Evolutionary conservation across 2,797 vertebrate genomes (phyloP).

Genomic region (Hemibagrus guttatus): DNA sequence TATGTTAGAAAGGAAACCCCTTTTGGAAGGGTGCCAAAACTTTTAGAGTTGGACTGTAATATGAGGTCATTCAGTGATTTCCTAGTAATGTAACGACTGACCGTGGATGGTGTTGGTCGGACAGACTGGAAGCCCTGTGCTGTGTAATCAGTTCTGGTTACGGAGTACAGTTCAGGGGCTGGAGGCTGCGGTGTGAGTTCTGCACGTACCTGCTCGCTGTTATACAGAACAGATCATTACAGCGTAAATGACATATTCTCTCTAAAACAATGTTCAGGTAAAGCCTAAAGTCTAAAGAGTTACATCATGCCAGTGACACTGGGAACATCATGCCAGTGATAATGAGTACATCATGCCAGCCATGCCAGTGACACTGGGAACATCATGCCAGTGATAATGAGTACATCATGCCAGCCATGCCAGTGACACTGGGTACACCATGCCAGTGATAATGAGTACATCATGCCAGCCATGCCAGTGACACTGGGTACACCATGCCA

Average conservation of each 20-base stretch:
- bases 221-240: conserved; percentile 29
- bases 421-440: no score
- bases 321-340: no score
- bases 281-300: neutral
- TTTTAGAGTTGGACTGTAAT: neutral
- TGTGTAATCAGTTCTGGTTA: conserved; percentile 67
- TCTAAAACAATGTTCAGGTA: neutral
- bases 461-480: no score
- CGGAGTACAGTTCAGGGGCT: conserved; percentile 62
- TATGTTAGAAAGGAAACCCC: no score
- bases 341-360: no score
- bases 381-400: no score
- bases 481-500: no score
- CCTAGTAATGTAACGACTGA: conserved; percentile 44
- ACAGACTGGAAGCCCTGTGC: conserved; percentile 65
- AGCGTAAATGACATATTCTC: neutral
- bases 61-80: neutral
- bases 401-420: no score
- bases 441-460: no score
- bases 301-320: neutral
- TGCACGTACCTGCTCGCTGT: conserved; percentile 67
- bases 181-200: conserved; percentile 51
- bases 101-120: conserved; percentile 53
- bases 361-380: no score
- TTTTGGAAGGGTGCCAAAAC: neutral